phyloP scores from a whole-genome alignment of 2,797 vertebrate species.

The Euphonia xanthogaster region DNA sequence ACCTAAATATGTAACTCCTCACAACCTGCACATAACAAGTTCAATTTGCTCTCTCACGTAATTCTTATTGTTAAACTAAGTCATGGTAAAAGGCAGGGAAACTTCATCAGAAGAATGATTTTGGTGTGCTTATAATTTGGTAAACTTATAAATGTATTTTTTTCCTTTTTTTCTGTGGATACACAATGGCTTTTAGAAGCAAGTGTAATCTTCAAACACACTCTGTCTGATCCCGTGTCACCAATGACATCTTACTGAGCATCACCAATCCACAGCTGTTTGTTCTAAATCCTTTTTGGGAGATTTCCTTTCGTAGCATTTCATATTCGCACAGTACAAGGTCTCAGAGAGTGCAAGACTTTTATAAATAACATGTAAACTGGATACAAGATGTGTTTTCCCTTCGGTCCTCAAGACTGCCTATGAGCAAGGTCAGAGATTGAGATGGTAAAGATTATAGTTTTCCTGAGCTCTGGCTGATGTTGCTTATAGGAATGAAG shows the following conservation, averaged over 20 bases:
- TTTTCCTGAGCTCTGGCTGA: not conserved
- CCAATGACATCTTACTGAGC: not conserved
- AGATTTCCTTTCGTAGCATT: not conserved
- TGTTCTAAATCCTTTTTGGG: not conserved
- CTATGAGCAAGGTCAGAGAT: not conserved
- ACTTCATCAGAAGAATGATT: not conserved
- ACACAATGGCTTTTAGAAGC: not conserved
- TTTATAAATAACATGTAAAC: not conserved
- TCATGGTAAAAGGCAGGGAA: not conserved
- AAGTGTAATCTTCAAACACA: not conserved
- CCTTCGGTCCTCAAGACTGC: not conserved
- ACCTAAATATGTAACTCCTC: not conserved
- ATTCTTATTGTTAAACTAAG: not conserved
- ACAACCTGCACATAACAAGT: not conserved
- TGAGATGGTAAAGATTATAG: not conserved
- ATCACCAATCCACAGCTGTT: not conserved
- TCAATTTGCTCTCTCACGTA: not conserved
- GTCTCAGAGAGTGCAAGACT: not conserved
- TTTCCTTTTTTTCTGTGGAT: not conserved
- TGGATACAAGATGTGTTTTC: not conserved
- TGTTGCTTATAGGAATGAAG: not conserved
- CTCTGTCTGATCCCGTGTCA: not conserved
- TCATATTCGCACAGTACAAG: not conserved
- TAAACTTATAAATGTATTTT: not conserved
- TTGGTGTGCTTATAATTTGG: not conserved